These are phyloP conservation scores for Pegoplata infirma DNA, from an alignment of 2,888 invertebrate genomes.

Conservation along the genomic window DNA sequence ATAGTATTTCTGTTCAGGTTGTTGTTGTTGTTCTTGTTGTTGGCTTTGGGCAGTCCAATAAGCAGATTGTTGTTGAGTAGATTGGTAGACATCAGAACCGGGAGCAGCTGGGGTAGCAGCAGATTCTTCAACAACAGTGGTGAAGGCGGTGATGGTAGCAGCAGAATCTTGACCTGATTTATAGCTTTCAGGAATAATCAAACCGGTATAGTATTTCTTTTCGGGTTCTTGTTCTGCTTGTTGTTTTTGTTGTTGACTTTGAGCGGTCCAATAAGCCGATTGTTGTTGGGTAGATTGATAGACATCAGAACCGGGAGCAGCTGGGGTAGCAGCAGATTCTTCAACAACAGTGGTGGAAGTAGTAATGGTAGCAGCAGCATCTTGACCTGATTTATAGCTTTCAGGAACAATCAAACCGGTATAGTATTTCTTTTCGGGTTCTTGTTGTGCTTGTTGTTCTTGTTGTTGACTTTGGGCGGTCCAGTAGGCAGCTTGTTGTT, in stretches of 20 bases:
- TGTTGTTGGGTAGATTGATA: constrained; percentile 31
- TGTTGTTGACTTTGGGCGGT: constrained; percentile 13
- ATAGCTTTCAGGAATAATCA: background rate
- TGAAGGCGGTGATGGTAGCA: too few species aligned
- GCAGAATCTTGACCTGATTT: background rate
- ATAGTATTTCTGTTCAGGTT: constrained; percentile 28
- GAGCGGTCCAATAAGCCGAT: background rate
- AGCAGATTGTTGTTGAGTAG: constrained; percentile 24
- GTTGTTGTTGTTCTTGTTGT: constrained; percentile 1
- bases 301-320: constrained; percentile 14
- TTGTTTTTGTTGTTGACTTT: constrained; percentile 10
- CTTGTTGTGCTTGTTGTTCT: background rate
- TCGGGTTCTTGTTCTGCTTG: background rate
- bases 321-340: constrained; percentile 6
- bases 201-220: background rate
- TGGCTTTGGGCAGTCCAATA: constrained; percentile 16
- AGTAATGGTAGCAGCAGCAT: background rate
- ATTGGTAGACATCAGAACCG: background rate
- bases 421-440: background rate
- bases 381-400: background rate
- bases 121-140: background rate
- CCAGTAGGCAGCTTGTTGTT: constrained; percentile 21
- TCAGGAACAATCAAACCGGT: constrained; percentile 1
- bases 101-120: constrained; percentile 25
- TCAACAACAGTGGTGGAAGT: background rate